A percentile compares a stretch with the other conserved stretches of the same genome.
Evolutionary conservation across 2,888 invertebrate genomes (phyloP).

Genomic region (Brenthis ino): DNA sequence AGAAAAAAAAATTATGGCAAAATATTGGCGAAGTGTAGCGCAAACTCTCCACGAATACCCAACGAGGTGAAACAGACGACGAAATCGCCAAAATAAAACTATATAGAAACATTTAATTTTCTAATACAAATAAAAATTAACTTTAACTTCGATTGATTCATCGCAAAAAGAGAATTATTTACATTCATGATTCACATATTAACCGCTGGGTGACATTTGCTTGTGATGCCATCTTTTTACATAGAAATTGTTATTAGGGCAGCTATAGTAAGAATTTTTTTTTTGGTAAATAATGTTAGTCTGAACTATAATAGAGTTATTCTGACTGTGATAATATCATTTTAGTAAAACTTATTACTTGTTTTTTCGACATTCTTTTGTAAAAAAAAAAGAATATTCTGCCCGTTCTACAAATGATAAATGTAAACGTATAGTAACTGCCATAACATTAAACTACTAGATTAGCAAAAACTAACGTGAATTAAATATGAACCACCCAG

Average conservation of each 20-base stretch:
- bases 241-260: background rate
- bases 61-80: slow-evolving; percentile 54
- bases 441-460: too few relatives aligned
- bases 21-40: slow-evolving; percentile 76
- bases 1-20: slow-evolving; percentile 74
- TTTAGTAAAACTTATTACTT: too few relatives aligned
- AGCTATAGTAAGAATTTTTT: background rate
- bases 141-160: slow-evolving; percentile 6
- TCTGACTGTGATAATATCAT: background rate
- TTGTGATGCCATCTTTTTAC: background rate
- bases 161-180: slow-evolving; percentile 12
- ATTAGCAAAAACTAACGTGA: too few relatives aligned
- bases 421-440: too few relatives aligned
- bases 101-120: slow-evolving; percentile 1
- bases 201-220: background rate
- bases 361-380: too few relatives aligned
- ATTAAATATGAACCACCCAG: too few relatives aligned
- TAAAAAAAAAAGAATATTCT: too few relatives aligned
- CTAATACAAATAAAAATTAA: slow-evolving; percentile 9
- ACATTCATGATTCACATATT: background rate
- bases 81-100: slow-evolving; percentile 29
- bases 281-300: background rate
- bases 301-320: background rate
- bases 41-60: slow-evolving; percentile 60
- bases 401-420: too few relatives aligned